Percentiles rank a stretch among this genome's conserved stretches.
Evolutionary conservation across 2,797 vertebrate genomes (phyloP).

Genomic region (Cossypha caffra): DNA sequence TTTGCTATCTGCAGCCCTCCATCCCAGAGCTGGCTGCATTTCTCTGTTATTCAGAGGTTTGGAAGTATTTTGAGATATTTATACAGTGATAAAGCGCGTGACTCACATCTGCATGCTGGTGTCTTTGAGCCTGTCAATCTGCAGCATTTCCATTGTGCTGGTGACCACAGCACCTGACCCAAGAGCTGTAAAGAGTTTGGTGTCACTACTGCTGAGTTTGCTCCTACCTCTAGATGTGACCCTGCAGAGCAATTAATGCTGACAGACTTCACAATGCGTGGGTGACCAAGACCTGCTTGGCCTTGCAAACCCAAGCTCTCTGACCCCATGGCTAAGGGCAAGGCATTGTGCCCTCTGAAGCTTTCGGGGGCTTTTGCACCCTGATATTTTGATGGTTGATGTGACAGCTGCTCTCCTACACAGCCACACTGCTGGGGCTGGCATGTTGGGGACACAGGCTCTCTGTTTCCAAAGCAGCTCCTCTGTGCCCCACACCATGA

Average conservation of each 20-base stretch:
- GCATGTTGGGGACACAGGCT: too few species aligned
- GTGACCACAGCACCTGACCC: background rate
- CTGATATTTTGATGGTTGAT: background rate
- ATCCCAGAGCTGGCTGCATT: background rate
- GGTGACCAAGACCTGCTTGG: background rate
- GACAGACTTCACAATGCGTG: background rate
- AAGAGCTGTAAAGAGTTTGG: background rate
- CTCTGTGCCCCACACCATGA: background rate
- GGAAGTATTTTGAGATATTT: background rate
- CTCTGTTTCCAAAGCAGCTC: accelerated
- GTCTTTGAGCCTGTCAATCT: background rate
- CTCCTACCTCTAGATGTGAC: background rate
- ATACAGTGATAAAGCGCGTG: background rate
- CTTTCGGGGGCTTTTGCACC: background rate
- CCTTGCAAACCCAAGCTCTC: background rate
- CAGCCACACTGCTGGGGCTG: background rate
- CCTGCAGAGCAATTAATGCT: background rate
- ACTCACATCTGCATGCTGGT: background rate
- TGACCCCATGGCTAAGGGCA: background rate
- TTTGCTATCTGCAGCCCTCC: background rate
- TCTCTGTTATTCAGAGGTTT: background rate
- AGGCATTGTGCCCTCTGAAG: background rate
- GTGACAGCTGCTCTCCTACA: background rate
- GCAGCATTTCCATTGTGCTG: background rate
- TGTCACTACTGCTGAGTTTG: background rate